Base-by-base conservation (phyloP, 23 tunicate species). In the Pegea sp. region DNA sequence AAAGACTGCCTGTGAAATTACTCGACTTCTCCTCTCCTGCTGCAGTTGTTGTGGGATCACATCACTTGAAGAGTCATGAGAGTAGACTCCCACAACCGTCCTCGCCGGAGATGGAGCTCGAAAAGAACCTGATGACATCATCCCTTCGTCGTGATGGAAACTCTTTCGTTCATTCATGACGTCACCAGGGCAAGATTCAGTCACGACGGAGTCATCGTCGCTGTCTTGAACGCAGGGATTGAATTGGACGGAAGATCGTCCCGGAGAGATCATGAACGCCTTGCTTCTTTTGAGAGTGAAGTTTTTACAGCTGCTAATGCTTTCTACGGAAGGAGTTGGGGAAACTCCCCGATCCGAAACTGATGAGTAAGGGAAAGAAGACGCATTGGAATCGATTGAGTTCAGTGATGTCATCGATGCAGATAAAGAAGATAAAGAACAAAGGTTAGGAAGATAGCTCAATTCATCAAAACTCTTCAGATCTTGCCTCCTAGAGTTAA, bases 1-100 rank as follows among this genome's bases (percentile, higher is more conserved):
- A 29, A 63, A 63, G 24, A 63, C 68, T 4, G 68, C 68, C 32
- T 63, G 68, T 26, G 68, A 63, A n/a, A 63, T 52, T 4, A 63
- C 68, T 16, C 46, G 11, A 11, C 46, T 11, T 38, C 13, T 16
- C 46, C 16, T 8, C 16, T 8, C 46, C 46, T 38, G 46, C 16
- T 38, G 46, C 16, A 16, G 11, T 38, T 38, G 46, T 38, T 38
- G 46, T 38, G 46, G 16, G 16, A 8, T 16, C 13, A 38, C 11
- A 11, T 8, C 11, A 38, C 16, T 16, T 38, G 46, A 8, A 16
- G 46, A 38, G 46, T 38, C 46, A 16, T 38, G 46, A 8, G 13
- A 16, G 46, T 38, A 38, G 16, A 38, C 46, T 38, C 46, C 46
- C 13, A 38, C 46, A 16, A 38, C 46, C 46, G 46, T 38, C 46